Conservation (phyloP, 2,113 vertebrate genomes). For the Gyps fulvus region DNA sequence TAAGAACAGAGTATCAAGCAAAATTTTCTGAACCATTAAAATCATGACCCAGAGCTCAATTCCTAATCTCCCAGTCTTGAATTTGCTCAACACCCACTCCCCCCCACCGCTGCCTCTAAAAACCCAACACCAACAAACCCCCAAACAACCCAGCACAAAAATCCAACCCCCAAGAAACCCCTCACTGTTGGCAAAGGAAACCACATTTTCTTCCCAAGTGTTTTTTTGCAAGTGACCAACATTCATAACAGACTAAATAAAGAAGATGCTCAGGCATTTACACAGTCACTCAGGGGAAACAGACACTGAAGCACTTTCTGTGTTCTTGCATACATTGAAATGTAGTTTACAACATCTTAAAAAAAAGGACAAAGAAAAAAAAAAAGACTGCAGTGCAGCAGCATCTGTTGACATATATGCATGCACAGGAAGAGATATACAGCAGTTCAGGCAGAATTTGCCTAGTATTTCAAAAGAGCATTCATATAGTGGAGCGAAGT, state of each 20-base stretch:
- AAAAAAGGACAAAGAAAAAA: too few relatives aligned
- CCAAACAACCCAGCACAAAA: neutral
- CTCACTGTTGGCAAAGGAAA: neutral
- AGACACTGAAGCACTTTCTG: neutral
- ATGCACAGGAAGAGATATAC: neutral
- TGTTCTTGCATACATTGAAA: neutral
- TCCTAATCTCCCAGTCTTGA: neutral
- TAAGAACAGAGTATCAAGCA: neutral
- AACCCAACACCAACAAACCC: neutral
- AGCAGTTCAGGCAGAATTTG: neutral
- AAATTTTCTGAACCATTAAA: neutral
- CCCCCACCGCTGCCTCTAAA: neutral
- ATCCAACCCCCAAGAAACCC: neutral
- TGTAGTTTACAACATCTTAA: neutral
- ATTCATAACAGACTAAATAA: neutral
- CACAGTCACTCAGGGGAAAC: neutral
- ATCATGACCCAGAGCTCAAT: neutral
- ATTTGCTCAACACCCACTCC: neutral
- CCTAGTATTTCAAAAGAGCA: neutral
- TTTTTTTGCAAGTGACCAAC: neutral
- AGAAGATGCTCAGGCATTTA: neutral
- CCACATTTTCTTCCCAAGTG: neutral
- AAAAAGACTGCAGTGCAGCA: neutral
- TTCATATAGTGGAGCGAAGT: neutral
- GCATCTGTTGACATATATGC: neutral